Percentiles rank a stretch among this genome's conserved stretches.
Evolutionary conservation across 2,888 invertebrate species (phyloP).

Genomic region (Oxyteleia sp.): DNA sequence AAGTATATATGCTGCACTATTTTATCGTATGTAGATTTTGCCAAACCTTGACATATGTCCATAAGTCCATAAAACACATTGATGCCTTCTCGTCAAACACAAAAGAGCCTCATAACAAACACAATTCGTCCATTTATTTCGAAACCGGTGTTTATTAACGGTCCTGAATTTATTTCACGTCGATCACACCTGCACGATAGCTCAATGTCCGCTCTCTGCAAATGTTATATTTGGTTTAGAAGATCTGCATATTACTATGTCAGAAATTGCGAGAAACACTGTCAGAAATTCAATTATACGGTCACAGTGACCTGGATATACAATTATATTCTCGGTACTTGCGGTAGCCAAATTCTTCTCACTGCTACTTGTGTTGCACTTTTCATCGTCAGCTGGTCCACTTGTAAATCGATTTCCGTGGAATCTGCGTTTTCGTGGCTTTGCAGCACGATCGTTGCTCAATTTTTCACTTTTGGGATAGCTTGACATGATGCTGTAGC

Average conservation of each 20-base stretch:
- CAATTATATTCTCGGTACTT: no score
- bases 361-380: no score
- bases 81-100: conserved; percentile 77
- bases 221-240: conserved; percentile 70
- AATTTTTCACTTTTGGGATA: no score
- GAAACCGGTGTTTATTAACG: conserved; percentile 74
- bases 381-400: no score
- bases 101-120: conserved; percentile 78
- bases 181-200: conserved; percentile 5
- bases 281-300: conserved; percentile 62
- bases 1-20: conserved; percentile 58
- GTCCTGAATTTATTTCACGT: conserved; percentile 30
- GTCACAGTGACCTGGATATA: conserved; percentile 54
- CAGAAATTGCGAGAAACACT: conserved; percentile 56
- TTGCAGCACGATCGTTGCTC: no score
- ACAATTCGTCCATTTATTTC: conserved; percentile 78
- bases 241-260: conserved; percentile 59
- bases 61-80: conserved; percentile 78
- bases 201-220: conserved; percentile 66
- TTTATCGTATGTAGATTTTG: conserved; percentile 64
- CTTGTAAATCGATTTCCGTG: no score
- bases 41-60: conserved; percentile 74
- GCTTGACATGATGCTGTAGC: no score
- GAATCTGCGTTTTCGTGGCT: no score
- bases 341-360: no score